Evolutionary conservation across 2,113 vertebrate species (phyloP).

Genomic region (Clarias magur): DNA sequence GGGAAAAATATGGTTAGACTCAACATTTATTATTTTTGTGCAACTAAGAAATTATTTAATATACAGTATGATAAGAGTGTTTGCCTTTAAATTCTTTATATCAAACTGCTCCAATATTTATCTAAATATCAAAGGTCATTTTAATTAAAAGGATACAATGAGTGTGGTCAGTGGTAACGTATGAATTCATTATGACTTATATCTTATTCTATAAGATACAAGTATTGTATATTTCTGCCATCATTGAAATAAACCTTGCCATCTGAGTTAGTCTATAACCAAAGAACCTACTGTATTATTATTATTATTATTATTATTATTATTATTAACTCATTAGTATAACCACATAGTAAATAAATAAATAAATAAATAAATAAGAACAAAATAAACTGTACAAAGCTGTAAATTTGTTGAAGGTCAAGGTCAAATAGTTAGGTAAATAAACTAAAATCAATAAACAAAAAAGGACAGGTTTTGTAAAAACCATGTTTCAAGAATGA

Average conservation of each 20-base stretch:
- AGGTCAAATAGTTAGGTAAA: neutral
- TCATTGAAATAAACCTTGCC: neutral
- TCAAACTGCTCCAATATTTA: neutral
- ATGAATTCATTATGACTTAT: neutral
- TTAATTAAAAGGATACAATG: neutral
- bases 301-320: no score
- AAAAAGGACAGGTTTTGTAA: neutral
- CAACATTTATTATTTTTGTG: neutral
- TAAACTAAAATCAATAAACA: neutral
- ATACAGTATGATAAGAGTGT: neutral
- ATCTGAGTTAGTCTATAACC: no score
- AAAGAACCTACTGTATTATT: neutral
- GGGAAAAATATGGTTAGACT: neutral
- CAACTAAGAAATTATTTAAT: no score
- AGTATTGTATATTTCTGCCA: neutral
- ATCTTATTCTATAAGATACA: no score
- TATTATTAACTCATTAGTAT: no score
- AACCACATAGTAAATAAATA: no score
- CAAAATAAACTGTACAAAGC: neutral
- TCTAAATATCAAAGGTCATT: neutral
- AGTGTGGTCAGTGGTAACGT: neutral
- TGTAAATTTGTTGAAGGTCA: neutral
- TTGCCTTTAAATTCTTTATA: neutral
- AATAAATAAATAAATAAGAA: no score
- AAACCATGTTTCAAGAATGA: neutral